These are phyloP conservation scores for Basileuterus tristriatus DNA, from an alignment of 2,797 vertebrate species.

Conservation along the genomic window DNA sequence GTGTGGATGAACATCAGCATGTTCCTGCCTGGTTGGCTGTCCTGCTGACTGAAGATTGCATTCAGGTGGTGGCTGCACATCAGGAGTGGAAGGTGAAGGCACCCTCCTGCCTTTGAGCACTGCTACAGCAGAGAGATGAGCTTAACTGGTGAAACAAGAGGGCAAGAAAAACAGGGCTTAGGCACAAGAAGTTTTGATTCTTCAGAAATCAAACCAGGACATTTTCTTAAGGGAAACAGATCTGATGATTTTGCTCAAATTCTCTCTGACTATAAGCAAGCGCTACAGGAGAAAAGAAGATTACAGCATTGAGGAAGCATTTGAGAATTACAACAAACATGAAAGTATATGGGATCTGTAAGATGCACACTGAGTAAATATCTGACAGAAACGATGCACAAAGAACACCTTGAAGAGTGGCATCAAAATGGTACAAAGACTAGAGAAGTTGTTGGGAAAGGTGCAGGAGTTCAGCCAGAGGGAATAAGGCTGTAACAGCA, in stretches of 20 bases:
- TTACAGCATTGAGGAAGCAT: neutral
- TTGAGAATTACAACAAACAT: neutral
- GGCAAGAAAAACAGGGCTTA: neutral
- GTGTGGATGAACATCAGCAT: neutral
- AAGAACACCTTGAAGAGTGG: neutral
- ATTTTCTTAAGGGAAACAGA: neutral
- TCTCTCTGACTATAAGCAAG: neutral
- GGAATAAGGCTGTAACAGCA: neutral
- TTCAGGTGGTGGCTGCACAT: neutral
- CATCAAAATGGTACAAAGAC: neutral
- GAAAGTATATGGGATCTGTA: neutral
- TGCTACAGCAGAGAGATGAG: neutral
- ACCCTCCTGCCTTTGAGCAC: neutral
- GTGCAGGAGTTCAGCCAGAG: neutral
- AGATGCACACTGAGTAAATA: neutral
- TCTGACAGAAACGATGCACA: accelerated
- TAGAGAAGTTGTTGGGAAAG: neutral
- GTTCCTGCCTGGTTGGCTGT: neutral
- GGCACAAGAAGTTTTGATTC: neutral
- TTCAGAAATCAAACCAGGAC: neutral
- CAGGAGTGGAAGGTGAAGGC: neutral
- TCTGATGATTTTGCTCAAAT: neutral
- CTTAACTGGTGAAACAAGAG: neutral
- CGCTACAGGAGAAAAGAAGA: neutral
- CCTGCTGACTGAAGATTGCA: accelerated